phyloP scores from a whole-genome alignment of 2,113 vertebrate species.

The Tragulus kanchil region DNA sequence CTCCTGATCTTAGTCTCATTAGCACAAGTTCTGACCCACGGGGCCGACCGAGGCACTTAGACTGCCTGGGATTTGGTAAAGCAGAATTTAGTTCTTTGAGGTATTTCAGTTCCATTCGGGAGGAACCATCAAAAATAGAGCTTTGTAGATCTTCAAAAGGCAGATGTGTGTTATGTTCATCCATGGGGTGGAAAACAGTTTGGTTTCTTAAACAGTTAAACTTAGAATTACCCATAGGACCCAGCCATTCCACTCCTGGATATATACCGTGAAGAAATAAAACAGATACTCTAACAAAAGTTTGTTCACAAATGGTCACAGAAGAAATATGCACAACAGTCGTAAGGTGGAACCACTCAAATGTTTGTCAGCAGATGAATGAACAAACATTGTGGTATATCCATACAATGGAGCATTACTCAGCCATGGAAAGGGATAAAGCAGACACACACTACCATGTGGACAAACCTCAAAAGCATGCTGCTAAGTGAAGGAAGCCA shows the following conservation, averaged over 20 bases:
- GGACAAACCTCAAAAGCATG: background rate
- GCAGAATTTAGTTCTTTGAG: background rate
- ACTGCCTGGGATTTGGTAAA: background rate
- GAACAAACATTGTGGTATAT: background rate
- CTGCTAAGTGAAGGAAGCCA: background rate
- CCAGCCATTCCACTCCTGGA: background rate
- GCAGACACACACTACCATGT: accelerated
- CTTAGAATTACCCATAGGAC: background rate
- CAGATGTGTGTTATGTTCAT: background rate
- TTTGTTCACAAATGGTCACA: background rate
- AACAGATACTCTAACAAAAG: background rate
- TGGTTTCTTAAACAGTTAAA: background rate
- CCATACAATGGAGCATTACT: background rate
- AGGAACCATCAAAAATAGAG: background rate
- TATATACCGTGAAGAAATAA: background rate
- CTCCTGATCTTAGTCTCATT: background rate
- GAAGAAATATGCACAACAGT: background rate
- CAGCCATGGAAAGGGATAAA: background rate
- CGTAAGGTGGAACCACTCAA: background rate
- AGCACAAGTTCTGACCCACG: background rate
- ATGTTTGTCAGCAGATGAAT: background rate
- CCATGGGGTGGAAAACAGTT: background rate
- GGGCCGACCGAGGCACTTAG: background rate
- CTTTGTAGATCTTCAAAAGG: background rate
- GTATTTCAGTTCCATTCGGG: background rate